Evolutionary conservation across 2,113 vertebrate species (phyloP).

Genomic region (Panurus biarmicus): DNA sequence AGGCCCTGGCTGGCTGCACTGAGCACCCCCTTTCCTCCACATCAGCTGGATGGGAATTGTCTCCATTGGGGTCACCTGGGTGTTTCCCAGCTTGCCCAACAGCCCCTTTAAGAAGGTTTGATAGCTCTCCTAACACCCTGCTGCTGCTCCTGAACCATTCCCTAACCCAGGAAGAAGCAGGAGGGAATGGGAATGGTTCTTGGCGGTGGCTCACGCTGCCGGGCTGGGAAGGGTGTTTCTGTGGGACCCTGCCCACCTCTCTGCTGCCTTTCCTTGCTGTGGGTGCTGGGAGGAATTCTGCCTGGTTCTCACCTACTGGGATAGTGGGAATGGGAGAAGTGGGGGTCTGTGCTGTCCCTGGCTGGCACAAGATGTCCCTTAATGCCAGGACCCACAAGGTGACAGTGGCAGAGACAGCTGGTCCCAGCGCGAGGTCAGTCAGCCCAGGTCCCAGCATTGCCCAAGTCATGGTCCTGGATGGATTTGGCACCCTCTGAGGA

Average conservation of each 20-base stretch:
- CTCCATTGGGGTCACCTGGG: background rate
- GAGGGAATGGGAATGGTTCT: background rate
- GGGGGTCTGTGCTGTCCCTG: background rate
- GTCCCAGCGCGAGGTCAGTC: background rate
- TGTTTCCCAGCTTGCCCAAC: background rate
- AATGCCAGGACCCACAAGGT: rapidly evolving
- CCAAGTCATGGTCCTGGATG: rapidly evolving
- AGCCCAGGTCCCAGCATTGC: background rate
- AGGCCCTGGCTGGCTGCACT: background rate
- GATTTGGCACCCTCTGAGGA: background rate
- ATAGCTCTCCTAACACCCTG: background rate
- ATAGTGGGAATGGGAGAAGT: rapidly evolving
- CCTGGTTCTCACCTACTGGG: background rate
- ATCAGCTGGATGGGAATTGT: background rate
- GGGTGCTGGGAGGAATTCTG: background rate
- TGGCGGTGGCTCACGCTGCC: rapidly evolving
- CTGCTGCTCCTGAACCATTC: background rate
- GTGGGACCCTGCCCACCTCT: rapidly evolving
- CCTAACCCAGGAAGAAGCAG: background rate
- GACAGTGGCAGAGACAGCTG: rapidly evolving
- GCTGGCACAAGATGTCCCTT: background rate
- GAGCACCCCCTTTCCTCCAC: background rate
- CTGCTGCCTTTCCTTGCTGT: background rate
- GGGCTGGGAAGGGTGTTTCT: background rate
- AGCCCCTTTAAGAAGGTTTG: background rate